Conservation (phyloP, 2,797 vertebrate species). For the Phrynocephalus vlangalii region DNA sequence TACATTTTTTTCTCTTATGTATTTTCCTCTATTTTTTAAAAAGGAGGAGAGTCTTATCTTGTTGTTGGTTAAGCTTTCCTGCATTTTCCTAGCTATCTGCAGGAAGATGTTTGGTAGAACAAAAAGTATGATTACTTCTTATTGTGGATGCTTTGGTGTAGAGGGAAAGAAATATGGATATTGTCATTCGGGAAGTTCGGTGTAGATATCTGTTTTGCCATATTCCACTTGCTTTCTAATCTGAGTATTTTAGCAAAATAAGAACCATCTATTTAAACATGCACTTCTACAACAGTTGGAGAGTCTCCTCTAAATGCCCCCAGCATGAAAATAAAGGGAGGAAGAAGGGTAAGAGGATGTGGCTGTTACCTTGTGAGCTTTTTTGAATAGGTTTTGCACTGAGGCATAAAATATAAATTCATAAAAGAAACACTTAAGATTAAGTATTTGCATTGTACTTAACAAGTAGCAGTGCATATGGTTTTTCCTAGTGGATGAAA, state of each 20-base stretch:
- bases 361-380: neutral
- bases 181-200: neutral
- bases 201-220: neutral
- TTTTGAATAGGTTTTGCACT: neutral
- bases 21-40: neutral
- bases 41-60: neutral
- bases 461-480: fast-evolving
- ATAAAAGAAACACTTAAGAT: neutral
- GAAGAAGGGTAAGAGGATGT: neutral
- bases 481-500: neutral
- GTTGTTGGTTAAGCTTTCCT: neutral
- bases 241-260: no score
- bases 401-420: neutral
- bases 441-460: neutral
- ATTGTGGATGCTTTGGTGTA: no score
- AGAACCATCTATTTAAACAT: neutral
- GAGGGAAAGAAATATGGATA: neutral
- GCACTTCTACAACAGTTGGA: neutral
- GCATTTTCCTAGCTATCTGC: fast-evolving
- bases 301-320: neutral
- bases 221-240: neutral
- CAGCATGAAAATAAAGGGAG: neutral
- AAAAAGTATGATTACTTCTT: neutral
- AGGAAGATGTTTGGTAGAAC: neutral
- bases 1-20: slow-evolving; percentile 6